Evolutionary conservation across 2,113 vertebrate species (phyloP), one percentile per base, ranked within the genome.

Genomic region (Lutjanus erythropterus): DNA sequence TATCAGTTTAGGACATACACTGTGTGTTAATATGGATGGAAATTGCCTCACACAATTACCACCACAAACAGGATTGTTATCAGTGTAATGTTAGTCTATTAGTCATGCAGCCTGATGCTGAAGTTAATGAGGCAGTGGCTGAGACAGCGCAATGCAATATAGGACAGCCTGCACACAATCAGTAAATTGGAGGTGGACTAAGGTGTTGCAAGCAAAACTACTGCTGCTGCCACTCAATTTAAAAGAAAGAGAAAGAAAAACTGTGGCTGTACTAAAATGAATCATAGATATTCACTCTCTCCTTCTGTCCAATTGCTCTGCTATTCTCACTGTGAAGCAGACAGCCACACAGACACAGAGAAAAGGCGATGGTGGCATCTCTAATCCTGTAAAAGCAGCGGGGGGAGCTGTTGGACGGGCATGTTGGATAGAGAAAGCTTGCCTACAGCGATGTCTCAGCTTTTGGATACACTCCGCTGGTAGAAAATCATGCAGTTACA

Each of bases 31-130:
- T 90, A 80, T 46, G 55, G 79, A 86, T 90, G 78, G 78, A 91
- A 91, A 92, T 84, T 89, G 59, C 81, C 84, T 89, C 79, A 80
- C 46, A 77, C 81, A 87, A 91, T 90, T 90, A 91, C 71, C 49
- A 78, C 39, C 75, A 74, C 86, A 78, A 85, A 90, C 88, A 86
- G 77, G 89, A 90, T 85, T 55, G 81, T 86, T 90, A 94, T 93
- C 86, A 52, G 67, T 74, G 71, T 79, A 79, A 91, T 86, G 90
- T 92, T 71, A 84, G 83, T 86, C 61, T 78, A 87, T 93, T 91
- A 91, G 89, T 86, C 87, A 91, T 80, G 88, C 82, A 68, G 74
- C 75, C 49, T 72, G 78, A 91, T 77, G 75, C 71, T 62, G 49
- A 72, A 84, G 81, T 85, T 90, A 89, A 89, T 89, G 85, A 91